These are phyloP conservation scores for Tapera naevia DNA, from an alignment of 2,797 vertebrate species.

Conservation along the genomic window DNA sequence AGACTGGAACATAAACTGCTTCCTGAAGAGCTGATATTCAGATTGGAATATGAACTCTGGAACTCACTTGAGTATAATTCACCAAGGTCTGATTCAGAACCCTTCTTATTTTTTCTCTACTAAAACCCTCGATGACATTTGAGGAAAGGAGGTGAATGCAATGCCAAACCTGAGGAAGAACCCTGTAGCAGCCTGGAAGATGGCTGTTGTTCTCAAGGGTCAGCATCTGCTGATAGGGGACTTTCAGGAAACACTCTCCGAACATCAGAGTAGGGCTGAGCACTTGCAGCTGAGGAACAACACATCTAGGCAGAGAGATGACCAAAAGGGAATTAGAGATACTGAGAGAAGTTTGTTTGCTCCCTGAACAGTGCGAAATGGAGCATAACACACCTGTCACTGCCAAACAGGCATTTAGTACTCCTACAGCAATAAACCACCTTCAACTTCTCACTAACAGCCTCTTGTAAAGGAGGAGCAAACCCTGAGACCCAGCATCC, in stretches of 20 bases:
- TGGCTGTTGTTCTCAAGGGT: conserved; percentile 77
- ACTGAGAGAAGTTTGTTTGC: neutral
- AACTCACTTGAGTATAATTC: too few relatives aligned
- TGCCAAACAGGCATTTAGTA: neutral
- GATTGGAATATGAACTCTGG: too few relatives aligned
- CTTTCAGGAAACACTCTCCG: conserved; percentile 81
- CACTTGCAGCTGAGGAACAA: conserved; percentile 79
- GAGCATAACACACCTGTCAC: neutral
- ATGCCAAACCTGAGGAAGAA: conserved; percentile 83
- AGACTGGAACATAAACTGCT: too few relatives aligned
- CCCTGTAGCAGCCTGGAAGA: conserved; percentile 81
- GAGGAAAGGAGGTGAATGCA: neutral
- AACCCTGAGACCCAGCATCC: neutral
- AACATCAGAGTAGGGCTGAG: conserved; percentile 76
- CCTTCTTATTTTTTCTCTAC: too few relatives aligned
- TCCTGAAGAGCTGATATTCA: too few relatives aligned
- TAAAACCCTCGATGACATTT: too few relatives aligned
- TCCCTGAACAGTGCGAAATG: neutral
- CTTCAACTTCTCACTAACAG: neutral
- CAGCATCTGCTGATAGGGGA: conserved; percentile 70
- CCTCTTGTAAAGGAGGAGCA: neutral
- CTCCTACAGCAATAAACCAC: neutral
- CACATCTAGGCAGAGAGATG: conserved; percentile 76
- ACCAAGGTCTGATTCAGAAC: too few relatives aligned
- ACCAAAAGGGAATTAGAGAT: neutral